Conservation (phyloP, 2,888 invertebrate genomes). For the Heliconius ethilla region DNA sequence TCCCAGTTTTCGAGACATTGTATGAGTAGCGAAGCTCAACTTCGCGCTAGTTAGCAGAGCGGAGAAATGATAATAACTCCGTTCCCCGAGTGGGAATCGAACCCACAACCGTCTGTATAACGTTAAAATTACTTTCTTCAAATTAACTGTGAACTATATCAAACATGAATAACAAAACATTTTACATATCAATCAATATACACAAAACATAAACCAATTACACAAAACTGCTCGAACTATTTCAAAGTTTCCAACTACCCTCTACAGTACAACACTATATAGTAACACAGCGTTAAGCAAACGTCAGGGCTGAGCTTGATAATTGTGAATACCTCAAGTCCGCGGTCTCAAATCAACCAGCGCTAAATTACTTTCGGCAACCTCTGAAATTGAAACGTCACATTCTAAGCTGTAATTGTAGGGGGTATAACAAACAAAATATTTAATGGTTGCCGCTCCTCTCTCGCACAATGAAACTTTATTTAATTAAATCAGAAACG, state of each 20-base stretch:
- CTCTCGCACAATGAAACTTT: constrained; percentile 48
- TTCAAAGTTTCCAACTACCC: not conserved
- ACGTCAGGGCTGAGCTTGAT: constrained; percentile 17
- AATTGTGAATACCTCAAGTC: constrained; percentile 35
- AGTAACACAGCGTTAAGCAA: constrained; percentile 12
- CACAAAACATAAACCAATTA: constrained; percentile 1
- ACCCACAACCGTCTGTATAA: too few species aligned
- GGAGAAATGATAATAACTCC: too few species aligned
- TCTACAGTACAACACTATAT: not conserved
- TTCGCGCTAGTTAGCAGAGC: too few species aligned
- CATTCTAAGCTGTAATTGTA: constrained; percentile 42
- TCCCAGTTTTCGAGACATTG: not conserved
- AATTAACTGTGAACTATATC: not conserved
- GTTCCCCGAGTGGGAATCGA: too few species aligned
- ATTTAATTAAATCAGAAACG: constrained; percentile 51
- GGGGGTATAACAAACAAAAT: constrained; percentile 48
- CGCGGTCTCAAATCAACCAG: constrained; percentile 36
- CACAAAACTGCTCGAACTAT: not conserved
- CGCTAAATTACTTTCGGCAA: constrained; percentile 44
- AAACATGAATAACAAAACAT: not conserved
- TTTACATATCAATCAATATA: not conserved
- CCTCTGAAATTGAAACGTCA: constrained; percentile 47
- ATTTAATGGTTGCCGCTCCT: constrained; percentile 44
- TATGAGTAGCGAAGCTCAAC: too few species aligned
- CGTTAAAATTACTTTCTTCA: not conserved